A percentile compares a stretch with the other conserved stretches of the same genome.
phyloP scores from a whole-genome alignment of 2,113 vertebrate genomes.

The Eonycteris spelaea region DNA sequence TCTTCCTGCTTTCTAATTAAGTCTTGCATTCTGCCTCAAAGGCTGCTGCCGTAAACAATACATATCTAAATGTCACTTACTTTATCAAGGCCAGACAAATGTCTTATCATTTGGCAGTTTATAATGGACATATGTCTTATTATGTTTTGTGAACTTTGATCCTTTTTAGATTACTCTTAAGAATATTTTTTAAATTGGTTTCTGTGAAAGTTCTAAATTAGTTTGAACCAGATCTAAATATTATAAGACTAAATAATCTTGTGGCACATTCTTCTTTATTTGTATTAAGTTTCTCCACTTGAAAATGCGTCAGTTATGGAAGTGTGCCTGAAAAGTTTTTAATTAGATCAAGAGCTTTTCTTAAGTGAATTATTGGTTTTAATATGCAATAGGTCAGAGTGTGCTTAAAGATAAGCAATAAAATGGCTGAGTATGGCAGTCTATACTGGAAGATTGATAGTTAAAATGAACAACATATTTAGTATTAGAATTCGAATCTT shows the following conservation, averaged over 20 bases:
- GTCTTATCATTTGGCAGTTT: neutral
- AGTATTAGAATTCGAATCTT: neutral
- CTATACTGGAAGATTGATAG: neutral
- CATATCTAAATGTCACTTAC: constrained; percentile 42
- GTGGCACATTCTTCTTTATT: neutral
- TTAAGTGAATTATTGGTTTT: constrained; percentile 1
- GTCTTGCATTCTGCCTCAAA: constrained; percentile 34
- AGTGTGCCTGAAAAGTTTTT: neutral
- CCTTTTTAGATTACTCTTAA: constrained; percentile 46
- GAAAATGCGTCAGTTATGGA: neutral
- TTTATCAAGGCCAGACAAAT: constrained; percentile 1
- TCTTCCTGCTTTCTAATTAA: constrained; percentile 51
- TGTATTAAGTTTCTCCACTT: constrained; percentile 36
- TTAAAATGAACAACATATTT: neutral
- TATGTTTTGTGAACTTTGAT: constrained; percentile 58
- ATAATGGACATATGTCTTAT: constrained; percentile 39
- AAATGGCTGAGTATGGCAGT: neutral
- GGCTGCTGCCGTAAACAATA: constrained; percentile 42
- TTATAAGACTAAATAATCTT: constrained; percentile 1
- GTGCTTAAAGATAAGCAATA: neutral
- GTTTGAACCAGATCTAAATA: constrained; percentile 46
- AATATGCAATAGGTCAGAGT: neutral
- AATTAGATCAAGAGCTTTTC: constrained; percentile 34
- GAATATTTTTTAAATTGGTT: constrained; percentile 49
- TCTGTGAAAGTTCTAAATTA: constrained; percentile 49